Percentiles rank a stretch among this genome's conserved stretches.
These are phyloP conservation scores for Solea solea DNA, from an alignment of 2,113 vertebrate species.

Conservation along the genomic window DNA sequence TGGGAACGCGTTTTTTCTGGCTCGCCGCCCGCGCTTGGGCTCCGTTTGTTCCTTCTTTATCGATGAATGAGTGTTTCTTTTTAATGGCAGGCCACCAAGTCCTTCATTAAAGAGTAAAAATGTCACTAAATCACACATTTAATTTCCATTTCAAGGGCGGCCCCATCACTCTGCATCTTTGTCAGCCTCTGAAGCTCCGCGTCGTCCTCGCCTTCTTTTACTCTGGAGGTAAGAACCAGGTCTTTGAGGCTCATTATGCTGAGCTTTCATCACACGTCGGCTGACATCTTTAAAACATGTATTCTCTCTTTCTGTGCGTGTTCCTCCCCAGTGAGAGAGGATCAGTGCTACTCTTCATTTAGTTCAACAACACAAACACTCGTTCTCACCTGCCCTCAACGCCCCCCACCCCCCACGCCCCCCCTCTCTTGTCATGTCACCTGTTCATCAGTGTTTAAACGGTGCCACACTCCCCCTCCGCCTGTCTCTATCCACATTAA, in stretches of 20 bases:
- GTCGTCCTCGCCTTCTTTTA: slow-evolving; percentile 43
- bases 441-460: slow-evolving; percentile 46
- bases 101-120: slow-evolving; percentile 68
- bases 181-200: slow-evolving; percentile 56
- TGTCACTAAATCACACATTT: slow-evolving; percentile 35
- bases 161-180: slow-evolving; percentile 42
- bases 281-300: slow-evolving; percentile 80
- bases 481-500: slow-evolving; percentile 32
- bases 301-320: slow-evolving; percentile 21
- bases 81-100: slow-evolving; percentile 75
- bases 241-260: slow-evolving; percentile 79
- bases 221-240: slow-evolving; percentile 80
- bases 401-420: background rate
- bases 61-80: slow-evolving; percentile 58
- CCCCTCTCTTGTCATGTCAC: slow-evolving; percentile 28
- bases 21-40: too few relatives aligned
- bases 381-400: slow-evolving; percentile 34
- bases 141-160: slow-evolving; percentile 71
- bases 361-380: slow-evolving; percentile 69
- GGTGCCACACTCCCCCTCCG: slow-evolving; percentile 13
- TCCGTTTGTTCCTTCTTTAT: slow-evolving; percentile 28
- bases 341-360: slow-evolving; percentile 63
- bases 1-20: too few relatives aligned
- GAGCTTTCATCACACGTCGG: slow-evolving; percentile 75
- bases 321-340: background rate